Conservation (phyloP, 2,888 invertebrate species). For the Drosophila limbata region DNA sequence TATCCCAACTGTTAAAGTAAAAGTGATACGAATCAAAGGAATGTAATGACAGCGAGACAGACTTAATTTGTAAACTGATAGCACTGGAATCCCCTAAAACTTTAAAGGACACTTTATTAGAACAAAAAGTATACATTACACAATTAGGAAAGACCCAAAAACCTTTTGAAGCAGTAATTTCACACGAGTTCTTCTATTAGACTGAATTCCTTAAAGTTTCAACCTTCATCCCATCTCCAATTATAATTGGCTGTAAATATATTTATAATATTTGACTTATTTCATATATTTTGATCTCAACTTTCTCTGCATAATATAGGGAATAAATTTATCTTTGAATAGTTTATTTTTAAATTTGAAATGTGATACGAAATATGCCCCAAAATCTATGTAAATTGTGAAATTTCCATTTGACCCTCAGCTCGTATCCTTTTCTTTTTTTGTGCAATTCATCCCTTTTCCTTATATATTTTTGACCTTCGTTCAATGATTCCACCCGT, state of each 20-base stretch:
- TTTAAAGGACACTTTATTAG: slow-evolving; percentile 23
- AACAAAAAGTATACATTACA: slow-evolving; percentile 49
- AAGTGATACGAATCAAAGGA: slow-evolving; percentile 3
- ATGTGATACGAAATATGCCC: slow-evolving; percentile 14
- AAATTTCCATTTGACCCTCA: slow-evolving; percentile 12
- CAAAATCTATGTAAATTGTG: slow-evolving; percentile 17
- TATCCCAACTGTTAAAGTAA: background rate
- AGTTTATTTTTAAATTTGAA: slow-evolving; percentile 1
- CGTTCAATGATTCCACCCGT: slow-evolving; percentile 33
- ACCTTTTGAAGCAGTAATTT: background rate
- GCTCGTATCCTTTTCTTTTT: slow-evolving; percentile 25
- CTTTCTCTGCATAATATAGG: background rate
- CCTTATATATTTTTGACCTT: background rate
- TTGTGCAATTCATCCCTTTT: slow-evolving; percentile 1
- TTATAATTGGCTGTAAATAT: background rate
- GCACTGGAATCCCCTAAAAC: slow-evolving; percentile 15
- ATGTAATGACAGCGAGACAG: slow-evolving; percentile 9
- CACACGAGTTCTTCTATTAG: background rate
- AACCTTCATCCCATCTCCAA: no score
- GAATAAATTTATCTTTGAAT: background rate
- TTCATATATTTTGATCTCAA: background rate
- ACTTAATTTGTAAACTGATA: slow-evolving; percentile 47
- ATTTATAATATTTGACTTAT: slow-evolving; percentile 1
- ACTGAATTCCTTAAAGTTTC: background rate
- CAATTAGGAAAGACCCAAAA: slow-evolving; percentile 30